Conservation (phyloP, 2,888 invertebrate species). For the Hoplodrina ambigua region DNA sequence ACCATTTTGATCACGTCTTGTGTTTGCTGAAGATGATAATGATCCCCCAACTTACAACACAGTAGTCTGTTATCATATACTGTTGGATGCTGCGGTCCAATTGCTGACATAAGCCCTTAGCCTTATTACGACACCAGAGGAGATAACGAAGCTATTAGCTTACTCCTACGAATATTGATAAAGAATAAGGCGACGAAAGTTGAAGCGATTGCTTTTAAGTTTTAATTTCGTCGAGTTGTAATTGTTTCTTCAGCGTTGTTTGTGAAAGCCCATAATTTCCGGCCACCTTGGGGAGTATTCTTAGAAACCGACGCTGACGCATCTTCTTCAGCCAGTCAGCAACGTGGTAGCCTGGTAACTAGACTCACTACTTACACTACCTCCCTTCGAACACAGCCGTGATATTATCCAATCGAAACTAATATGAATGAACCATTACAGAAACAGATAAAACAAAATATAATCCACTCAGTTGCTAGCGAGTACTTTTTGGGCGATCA, state of each 20-base stretch:
- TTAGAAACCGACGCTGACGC: too few species aligned
- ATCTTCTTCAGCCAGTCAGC: too few species aligned
- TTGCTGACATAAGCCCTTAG: conserved; percentile 21
- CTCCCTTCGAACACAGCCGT: neutral
- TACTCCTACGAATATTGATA: conserved; percentile 5
- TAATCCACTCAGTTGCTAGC: conserved; percentile 60
- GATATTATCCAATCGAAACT: conserved; percentile 14
- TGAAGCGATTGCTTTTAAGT: neutral
- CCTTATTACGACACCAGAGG: conserved; percentile 18
- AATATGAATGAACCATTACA: conserved; percentile 41
- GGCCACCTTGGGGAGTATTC: neutral
- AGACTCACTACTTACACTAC: too few species aligned
- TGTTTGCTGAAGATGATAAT: neutral
- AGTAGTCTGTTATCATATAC: conserved; percentile 26
- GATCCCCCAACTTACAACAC: conserved; percentile 2
- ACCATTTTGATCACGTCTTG: neutral
- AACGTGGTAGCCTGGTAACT: too few species aligned
- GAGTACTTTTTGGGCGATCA: conserved; percentile 70
- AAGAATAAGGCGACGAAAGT: neutral
- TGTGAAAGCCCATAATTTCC: neutral
- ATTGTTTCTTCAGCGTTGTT: neutral
- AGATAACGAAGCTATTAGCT: conserved; percentile 20
- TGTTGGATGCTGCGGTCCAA: conserved; percentile 23
- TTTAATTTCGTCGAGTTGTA: neutral
- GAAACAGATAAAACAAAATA: conserved; percentile 21